Base-by-base conservation (phyloP, 2,888 invertebrate genomes). In the Ophion costatus region DNA sequence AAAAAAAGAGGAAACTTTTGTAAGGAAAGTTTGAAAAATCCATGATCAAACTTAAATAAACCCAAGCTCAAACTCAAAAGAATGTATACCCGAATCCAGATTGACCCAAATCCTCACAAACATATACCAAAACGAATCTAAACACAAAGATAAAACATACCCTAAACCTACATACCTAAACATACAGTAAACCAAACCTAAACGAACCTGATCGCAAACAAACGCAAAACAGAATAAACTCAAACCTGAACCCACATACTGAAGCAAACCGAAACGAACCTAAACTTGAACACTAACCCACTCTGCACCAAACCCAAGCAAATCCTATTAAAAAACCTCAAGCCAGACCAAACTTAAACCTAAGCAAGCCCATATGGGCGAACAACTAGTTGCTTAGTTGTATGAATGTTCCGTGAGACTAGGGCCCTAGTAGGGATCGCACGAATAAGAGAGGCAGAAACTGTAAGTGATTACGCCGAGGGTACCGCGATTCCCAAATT, bases 401-500 rank as follows among this genome's bases (percentile, higher is more conserved):
- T 51, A 17, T 51, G 0, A 17, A 51, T 51, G 29, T 33, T 11
- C 24, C 33, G 10, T 71, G 59, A 59, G 7, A 33, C n/a, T 29
- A 9, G 45, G 64, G 51, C 14, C 9, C 3, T 7, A 22, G 4
- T 14, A 22, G n/a, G 20, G n/a, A 63, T 20, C 61, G 33, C 22
- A 59, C 59, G 45, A n/a, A 24, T 42, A 22, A 29, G 45, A 24
- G n/a, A 38, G 29, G 29, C 29, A n/a, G 1, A 11, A 63, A 17
- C 14, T 51, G 2, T 17, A 5, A 38, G 6, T 38, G 38, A 7
- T 6, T 38, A 51, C 5, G 17, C 14, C 3, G 51, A 51, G 67
- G 82, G 61, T 67, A 57, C 1, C 57, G 9, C 63, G 67, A 69
- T 69, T 73, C 20, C 63, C 78, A 57, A 82, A 82, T 7, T 69